A percentile compares a stretch with the other conserved stretches of the same genome.
These are phyloP conservation scores for Apis laboriosa DNA, from an alignment of 1,140 invertebrate species.

Conservation along the genomic window DNA sequence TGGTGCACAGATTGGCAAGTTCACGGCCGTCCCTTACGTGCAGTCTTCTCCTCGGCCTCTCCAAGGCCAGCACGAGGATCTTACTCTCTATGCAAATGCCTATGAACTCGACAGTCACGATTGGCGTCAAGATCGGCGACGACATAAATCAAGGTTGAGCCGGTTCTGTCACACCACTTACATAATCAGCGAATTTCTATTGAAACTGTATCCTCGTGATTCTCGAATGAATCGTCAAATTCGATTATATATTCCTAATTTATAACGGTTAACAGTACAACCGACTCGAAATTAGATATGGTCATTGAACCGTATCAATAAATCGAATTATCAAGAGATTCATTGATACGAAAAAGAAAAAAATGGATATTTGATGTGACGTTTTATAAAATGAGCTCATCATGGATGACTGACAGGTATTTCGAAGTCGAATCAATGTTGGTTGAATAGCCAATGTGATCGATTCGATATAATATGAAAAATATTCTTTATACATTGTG, in stretches of 20 bases:
- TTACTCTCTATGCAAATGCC: conserved; percentile 64
- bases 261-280: conserved; percentile 12
- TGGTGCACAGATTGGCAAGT: conserved; percentile 67
- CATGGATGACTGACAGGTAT: background rate
- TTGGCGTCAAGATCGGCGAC: conserved; percentile 8
- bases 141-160: conserved; percentile 43
- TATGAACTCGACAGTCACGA: conserved; percentile 30
- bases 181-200: conserved; percentile 42
- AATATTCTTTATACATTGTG: background rate
- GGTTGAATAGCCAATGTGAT: background rate
- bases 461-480: background rate
- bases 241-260: conserved; percentile 35
- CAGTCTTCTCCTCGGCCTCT: conserved; percentile 64
- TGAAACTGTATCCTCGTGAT: background rate
- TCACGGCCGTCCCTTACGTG: conserved; percentile 72
- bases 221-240: background rate
- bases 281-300: conserved; percentile 28
- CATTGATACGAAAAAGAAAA: background rate
- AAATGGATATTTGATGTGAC: no score
- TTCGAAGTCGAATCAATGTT: background rate
- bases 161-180: conserved; percentile 53
- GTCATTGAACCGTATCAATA: background rate
- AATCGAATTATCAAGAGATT: background rate
- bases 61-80: conserved; percentile 70
- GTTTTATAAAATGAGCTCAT: background rate